These are phyloP conservation scores for Lottia gigantea DNA, from an alignment of 2,888 invertebrate species.

Conservation along the genomic window DNA sequence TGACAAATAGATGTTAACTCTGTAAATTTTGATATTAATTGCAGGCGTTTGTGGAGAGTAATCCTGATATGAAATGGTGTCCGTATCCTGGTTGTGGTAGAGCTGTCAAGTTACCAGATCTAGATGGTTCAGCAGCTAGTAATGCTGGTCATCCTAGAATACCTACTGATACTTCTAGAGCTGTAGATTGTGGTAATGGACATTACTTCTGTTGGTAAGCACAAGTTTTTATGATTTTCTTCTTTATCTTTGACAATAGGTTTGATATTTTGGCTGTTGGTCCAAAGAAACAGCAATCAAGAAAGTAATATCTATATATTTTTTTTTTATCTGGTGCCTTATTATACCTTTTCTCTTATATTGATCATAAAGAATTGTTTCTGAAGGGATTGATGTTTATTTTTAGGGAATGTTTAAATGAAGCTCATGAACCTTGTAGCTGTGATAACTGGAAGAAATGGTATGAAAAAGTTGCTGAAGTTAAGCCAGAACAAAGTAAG, in stretches of 20 bases:
- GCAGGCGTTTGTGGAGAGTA: slow-evolving; percentile 79
- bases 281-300: too few species aligned
- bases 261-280: too few species aligned
- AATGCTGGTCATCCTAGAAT: slow-evolving; percentile 30
- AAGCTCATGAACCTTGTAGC: slow-evolving; percentile 78
- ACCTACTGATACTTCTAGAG: slow-evolving; percentile 69
- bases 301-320: too few species aligned
- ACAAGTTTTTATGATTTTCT: background rate
- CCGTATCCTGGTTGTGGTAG: slow-evolving; percentile 77
- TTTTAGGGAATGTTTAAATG: slow-evolving; percentile 72
- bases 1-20: too few species aligned
- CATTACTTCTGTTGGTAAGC: slow-evolving; percentile 78
- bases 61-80: slow-evolving; percentile 79
- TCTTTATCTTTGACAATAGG: background rate
- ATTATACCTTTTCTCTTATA: too few species aligned
- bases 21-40: too few species aligned
- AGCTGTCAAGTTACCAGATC: slow-evolving; percentile 75
- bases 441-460: slow-evolving; percentile 77
- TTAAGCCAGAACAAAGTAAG: slow-evolving; percentile 75
- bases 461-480: slow-evolving; percentile 74
- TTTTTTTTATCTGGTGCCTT: too few species aligned
- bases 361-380: too few species aligned
- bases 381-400: background rate
- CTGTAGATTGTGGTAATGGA: slow-evolving; percentile 79
- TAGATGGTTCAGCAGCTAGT: slow-evolving; percentile 29